Conservation (phyloP, 35 echinoderm and acorn worm species). For the Holothuria glaberrima region DNA sequence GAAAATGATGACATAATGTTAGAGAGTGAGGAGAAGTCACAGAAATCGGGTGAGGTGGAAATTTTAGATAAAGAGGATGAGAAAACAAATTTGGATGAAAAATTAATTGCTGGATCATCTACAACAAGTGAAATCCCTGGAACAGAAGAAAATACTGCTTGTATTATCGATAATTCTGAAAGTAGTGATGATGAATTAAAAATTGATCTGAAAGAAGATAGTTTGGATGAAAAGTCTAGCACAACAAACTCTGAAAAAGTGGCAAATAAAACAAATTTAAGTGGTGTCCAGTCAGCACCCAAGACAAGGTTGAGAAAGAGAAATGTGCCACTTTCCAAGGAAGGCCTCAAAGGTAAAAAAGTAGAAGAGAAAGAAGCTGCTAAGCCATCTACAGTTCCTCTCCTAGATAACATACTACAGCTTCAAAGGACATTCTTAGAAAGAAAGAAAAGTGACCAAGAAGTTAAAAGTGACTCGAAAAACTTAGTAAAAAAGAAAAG, state of each 20-base stretch:
- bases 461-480: no score
- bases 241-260: not conserved
- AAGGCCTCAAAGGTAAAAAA: not conserved
- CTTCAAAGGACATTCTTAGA: conserved; percentile 24
- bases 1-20: not conserved
- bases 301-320: conserved; percentile 2
- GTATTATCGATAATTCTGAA: not conserved
- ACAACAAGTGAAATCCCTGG: not conserved
- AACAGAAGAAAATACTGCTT: not conserved
- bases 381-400: not conserved
- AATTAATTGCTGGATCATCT: not conserved
- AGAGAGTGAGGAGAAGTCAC: no score
- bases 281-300: not conserved
- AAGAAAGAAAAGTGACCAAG: not conserved
- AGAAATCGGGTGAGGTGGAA: not conserved
- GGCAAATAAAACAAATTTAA: not conserved
- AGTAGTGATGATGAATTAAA: conserved; percentile 1
- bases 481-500: conserved; percentile 8
- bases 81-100: not conserved
- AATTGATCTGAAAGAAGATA: conserved; percentile 16
- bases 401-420: conserved; percentile 35
- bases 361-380: not conserved
- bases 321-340: not conserved
- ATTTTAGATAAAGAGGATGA: no score
- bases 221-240: not conserved